Base-by-base conservation (phyloP, 1,140 invertebrate genomes). In the Mamestra configurata region DNA sequence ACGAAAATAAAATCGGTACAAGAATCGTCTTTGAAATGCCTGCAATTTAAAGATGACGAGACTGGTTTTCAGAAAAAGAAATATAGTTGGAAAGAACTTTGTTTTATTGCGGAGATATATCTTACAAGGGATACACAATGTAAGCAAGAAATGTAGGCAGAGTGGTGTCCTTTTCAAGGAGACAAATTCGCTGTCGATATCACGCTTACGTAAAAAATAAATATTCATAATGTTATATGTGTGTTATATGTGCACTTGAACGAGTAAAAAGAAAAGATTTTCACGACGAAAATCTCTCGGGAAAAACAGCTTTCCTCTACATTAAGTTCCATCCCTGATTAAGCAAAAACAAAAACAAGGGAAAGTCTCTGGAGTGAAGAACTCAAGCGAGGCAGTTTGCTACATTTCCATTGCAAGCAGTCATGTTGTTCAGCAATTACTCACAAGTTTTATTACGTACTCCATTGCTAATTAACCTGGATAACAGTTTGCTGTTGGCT, bases 381-480 rank as follows among this genome's bases (percentile, higher is more conserved):
- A 13, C 49, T 49, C 51, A 18, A 8, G 18, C 27, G 46, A 37
- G 27, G 31, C 49, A 53, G 31, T 72, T 55, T 53, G 49, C 51
- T 20, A 72, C 51, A 46, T 72, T 53, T 53, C 18, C 70, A 53
- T 53, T 53, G 37, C 46, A 35, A 20, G 13, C 64, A 15, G 22
- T 24, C 20, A 24, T 72, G 68, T 70, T 70, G 43, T 72, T 55
- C 51, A 31, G 49, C 40, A 72, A 59, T 79, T 79, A 79, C 51
- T 71, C 43, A 22, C 55, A 27, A 79, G 49, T 55, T 59, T 71
- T 72, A 79, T 79, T 64, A 76, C 51, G 22, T 11, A 27, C 73
- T 37, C 53, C 55, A 71, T 80, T 76, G 53, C 72, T 77, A 77
- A 80, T 80, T 80, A 80, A 80, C 71, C 79, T 80, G 79, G 27